Percentiles rank a stretch among this genome's conserved stretches.
Conservation (phyloP, 2,888 invertebrate genomes). For the Drosophila formosana region DNA sequence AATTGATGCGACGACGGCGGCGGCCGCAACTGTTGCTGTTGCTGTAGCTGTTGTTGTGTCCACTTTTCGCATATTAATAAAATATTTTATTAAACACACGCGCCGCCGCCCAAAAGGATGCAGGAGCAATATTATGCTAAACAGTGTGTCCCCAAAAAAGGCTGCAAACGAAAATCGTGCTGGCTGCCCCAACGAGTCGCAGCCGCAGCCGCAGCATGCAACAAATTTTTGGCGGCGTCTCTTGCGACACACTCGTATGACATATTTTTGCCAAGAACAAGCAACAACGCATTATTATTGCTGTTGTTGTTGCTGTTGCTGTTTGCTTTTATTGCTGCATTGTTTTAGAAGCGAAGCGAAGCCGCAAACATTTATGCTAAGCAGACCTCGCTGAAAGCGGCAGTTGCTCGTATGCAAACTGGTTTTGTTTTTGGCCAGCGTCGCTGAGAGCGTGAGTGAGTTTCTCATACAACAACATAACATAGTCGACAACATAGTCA, state of each 20-base stretch:
- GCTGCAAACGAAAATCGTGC: slow-evolving; percentile 80
- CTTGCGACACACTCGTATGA: slow-evolving; percentile 84
- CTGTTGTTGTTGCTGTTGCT: slow-evolving; percentile 16
- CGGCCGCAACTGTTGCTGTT: slow-evolving; percentile 25
- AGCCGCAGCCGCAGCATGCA: slow-evolving; percentile 35
- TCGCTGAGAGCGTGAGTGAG: slow-evolving; percentile 14
- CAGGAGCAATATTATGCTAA: slow-evolving; percentile 74
- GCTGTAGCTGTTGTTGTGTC: slow-evolving; percentile 34
- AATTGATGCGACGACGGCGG: slow-evolving; percentile 71
- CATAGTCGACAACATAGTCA: neutral
- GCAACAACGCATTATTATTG: slow-evolving; percentile 59
- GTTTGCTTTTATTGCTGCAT: slow-evolving; percentile 55
- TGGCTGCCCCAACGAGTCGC: slow-evolving; percentile 3
- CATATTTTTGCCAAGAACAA: slow-evolving; percentile 75
- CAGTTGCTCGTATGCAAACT: slow-evolving; percentile 60
- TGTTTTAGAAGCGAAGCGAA: slow-evolving; percentile 40
- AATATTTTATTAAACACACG: slow-evolving; percentile 82
- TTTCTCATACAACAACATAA: slow-evolving; percentile 21
- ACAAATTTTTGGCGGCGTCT: slow-evolving; percentile 85
- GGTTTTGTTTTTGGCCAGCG: slow-evolving; percentile 48
- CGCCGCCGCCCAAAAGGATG: slow-evolving; percentile 51
- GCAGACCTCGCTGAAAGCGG: slow-evolving; percentile 28
- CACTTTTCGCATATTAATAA: slow-evolving; percentile 79
- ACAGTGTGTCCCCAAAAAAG: slow-evolving; percentile 77
- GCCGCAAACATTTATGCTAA: slow-evolving; percentile 53